Percentiles rank a stretch among this genome's conserved stretches.
These are phyloP conservation scores for Carassius gibelio DNA, from an alignment of 2,113 vertebrate species.

Conservation along the genomic window DNA sequence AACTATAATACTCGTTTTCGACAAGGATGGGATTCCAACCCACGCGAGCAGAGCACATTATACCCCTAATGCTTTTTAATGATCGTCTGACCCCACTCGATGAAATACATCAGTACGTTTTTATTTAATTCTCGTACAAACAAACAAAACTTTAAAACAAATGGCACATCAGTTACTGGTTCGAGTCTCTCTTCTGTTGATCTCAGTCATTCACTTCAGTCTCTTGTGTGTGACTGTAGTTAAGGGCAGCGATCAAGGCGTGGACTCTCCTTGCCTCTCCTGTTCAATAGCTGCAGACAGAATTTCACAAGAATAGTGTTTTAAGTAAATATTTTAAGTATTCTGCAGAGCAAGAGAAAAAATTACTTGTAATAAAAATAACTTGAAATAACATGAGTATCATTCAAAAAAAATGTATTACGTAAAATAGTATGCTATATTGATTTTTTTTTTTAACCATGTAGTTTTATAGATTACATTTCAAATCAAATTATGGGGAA, in stretches of 20 bases:
- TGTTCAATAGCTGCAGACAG: constrained; percentile 56
- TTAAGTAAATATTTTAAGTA: neutral
- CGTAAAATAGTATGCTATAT: too few species aligned
- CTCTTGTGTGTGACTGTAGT: neutral
- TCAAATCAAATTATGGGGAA: neutral
- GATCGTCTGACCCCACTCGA: neutral
- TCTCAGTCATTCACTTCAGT: neutral
- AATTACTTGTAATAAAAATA: too few species aligned
- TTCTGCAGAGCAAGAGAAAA: neutral
- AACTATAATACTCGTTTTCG: neutral
- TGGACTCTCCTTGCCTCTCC: constrained; percentile 51
- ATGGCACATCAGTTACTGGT: neutral
- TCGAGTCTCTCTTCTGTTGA: neutral
- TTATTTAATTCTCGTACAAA: neutral
- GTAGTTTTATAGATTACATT: neutral
- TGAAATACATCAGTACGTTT: neutral
- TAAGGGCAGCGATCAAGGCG: constrained; percentile 16
- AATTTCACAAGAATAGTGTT: neutral
- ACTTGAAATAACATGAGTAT: neutral
- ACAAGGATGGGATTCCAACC: constrained; percentile 74
- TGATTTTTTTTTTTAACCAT: too few species aligned
- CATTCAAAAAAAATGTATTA: too few species aligned
- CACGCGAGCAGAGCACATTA: neutral
- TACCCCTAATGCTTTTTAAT: neutral
- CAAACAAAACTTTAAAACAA: neutral